These are phyloP conservation scores for Dasysyrphus tricinctus DNA, from an alignment of 2,888 invertebrate genomes.

Conservation along the genomic window DNA sequence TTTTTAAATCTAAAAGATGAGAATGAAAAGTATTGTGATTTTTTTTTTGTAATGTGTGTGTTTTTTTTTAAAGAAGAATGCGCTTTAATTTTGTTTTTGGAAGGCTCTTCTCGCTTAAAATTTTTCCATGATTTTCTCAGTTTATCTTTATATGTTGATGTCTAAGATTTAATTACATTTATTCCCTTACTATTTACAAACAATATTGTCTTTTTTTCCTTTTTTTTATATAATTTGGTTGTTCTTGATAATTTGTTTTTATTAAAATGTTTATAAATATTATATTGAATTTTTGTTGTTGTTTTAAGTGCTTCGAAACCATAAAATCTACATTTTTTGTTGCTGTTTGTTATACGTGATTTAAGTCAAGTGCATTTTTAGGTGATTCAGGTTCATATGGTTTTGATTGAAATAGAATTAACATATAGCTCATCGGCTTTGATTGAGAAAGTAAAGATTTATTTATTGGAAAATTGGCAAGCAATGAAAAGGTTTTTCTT, in stretches of 20 bases:
- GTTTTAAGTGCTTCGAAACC: constrained; percentile 73
- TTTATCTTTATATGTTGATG: constrained; percentile 61
- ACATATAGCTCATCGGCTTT: not conserved
- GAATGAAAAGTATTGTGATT: constrained; percentile 62
- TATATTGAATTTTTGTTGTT: constrained; percentile 43
- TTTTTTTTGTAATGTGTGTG: constrained; percentile 20
- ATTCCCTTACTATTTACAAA: constrained; percentile 76
- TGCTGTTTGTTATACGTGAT: constrained; percentile 6
- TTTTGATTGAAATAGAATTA: constrained; percentile 1
- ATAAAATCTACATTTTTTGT: constrained; percentile 71
- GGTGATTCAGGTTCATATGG: constrained; percentile 18
- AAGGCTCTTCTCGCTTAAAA: constrained; percentile 51
- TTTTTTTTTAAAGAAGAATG: constrained; percentile 49
- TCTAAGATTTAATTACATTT: constrained; percentile 81
- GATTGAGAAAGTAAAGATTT: not conserved
- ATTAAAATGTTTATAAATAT: constrained; percentile 54
- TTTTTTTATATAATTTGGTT: constrained; percentile 28
- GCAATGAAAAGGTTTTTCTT: too few species aligned
- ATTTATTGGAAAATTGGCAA: not conserved
- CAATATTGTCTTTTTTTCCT: constrained; percentile 77
- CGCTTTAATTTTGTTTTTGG: constrained; percentile 43
- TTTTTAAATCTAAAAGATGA: constrained; percentile 51
- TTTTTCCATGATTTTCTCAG: constrained; percentile 51
- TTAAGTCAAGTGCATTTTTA: constrained; percentile 50
- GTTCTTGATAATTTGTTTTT: constrained; percentile 24